Conservation (phyloP, 2,113 vertebrate species). For the Falcunculus frontatus region DNA sequence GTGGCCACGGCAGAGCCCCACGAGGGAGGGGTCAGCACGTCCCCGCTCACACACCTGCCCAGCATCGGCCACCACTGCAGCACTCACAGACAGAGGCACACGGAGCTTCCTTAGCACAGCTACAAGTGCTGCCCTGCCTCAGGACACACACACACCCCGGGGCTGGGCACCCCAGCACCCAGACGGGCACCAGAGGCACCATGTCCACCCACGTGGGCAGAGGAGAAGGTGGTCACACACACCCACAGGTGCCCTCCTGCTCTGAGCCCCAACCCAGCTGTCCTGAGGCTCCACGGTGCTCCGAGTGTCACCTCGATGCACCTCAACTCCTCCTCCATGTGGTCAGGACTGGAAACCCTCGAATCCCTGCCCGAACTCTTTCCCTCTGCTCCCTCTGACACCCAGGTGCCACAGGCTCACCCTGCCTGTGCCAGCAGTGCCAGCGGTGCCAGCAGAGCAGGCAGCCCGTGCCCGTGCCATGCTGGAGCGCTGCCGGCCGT, state of each 20-base stretch:
- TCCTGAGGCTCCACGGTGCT: accelerated
- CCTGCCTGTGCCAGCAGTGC: background rate
- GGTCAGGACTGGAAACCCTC: background rate
- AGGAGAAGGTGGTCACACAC: background rate
- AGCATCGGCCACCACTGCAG: accelerated
- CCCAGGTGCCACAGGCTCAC: background rate
- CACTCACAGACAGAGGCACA: no score
- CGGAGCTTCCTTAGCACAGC: background rate
- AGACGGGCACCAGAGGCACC: background rate
- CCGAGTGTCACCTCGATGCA: background rate
- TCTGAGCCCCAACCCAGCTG: accelerated
- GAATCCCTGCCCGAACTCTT: background rate
- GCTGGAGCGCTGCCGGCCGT: background rate
- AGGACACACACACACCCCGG: background rate
- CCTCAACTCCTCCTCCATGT: background rate
- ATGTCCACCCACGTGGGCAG: accelerated
- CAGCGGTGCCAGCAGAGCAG: background rate
- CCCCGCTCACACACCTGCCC: background rate
- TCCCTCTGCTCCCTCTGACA: background rate
- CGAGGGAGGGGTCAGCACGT: accelerated
- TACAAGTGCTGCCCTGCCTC: accelerated
- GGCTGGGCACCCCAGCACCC: background rate
- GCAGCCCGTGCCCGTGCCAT: background rate
- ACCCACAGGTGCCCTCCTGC: background rate
- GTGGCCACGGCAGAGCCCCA: background rate